Evolutionary conservation across 2,888 invertebrate genomes (phyloP).

Genomic region (Agapostemon virescens): DNA sequence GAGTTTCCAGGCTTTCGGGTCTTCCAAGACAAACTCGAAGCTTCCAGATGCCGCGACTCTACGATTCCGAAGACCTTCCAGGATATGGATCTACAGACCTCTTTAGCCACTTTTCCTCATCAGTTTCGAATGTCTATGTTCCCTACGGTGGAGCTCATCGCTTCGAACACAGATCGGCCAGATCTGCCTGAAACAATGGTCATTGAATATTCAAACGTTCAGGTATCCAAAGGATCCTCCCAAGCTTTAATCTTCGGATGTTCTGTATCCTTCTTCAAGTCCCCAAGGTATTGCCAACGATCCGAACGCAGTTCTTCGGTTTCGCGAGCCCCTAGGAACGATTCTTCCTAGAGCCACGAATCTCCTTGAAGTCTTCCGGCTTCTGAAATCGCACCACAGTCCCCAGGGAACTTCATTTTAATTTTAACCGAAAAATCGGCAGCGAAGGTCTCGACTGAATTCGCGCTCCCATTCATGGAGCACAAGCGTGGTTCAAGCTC

Average conservation of each 20-base stretch:
- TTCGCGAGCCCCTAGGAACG: background rate
- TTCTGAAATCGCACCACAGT: background rate
- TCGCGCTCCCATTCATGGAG: constrained; percentile 37
- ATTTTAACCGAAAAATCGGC: background rate
- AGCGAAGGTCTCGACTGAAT: background rate
- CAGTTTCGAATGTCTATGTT: background rate
- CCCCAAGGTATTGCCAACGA: background rate
- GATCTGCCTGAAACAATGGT: background rate
- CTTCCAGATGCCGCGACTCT: background rate
- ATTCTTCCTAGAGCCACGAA: background rate
- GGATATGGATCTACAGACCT: background rate
- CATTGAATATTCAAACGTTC: background rate
- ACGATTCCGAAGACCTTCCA: background rate
- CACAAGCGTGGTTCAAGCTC: constrained; percentile 7
- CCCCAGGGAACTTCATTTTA: background rate
- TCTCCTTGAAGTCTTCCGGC: too few species aligned
- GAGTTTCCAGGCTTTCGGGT: background rate
- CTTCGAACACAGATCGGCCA: background rate
- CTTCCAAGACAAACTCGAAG: background rate
- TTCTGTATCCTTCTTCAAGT: background rate
- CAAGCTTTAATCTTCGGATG: background rate
- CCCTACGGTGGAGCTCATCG: background rate
- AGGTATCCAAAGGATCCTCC: background rate
- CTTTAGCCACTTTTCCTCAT: background rate
- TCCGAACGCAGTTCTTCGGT: background rate